Percentiles rank a stretch among this genome's conserved stretches.
These are phyloP conservation scores for Procapra przewalskii DNA, from an alignment of 2,113 vertebrate genomes.

Conservation along the genomic window DNA sequence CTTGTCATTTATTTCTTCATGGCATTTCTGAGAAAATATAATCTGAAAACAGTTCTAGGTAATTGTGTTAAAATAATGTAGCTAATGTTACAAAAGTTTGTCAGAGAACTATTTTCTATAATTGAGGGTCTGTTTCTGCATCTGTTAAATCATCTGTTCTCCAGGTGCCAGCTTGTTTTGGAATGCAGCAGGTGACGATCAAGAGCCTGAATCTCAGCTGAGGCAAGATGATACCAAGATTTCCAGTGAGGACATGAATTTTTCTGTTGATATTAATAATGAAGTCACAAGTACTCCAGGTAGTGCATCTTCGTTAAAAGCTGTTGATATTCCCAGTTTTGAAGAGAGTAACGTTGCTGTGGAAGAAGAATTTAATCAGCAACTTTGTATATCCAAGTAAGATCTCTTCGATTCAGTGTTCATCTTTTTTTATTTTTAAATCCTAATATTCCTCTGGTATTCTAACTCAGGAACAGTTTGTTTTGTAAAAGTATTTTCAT, in stretches of 20 bases:
- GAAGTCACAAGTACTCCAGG: conserved; percentile 76
- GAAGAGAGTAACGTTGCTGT: conserved; percentile 78
- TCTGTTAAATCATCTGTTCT: not conserved
- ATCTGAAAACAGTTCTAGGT: conserved; percentile 2
- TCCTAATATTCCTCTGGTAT: not conserved
- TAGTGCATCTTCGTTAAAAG: conserved; percentile 80
- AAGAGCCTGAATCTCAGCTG: conserved; percentile 46
- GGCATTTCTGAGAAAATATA: conserved; percentile 26
- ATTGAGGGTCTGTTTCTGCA: not conserved
- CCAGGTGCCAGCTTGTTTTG: conserved; percentile 95
- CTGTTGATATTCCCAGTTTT: conserved; percentile 84
- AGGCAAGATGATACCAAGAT: conserved; percentile 81
- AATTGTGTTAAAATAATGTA: not conserved
- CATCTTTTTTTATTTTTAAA: not conserved
- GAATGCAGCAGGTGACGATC: conserved; percentile 76
- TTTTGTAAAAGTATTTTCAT: not conserved
- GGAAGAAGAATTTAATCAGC: conserved; percentile 74
- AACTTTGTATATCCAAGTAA: conserved; percentile 74
- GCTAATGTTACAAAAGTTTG: not conserved
- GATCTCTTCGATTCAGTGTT: conserved; percentile 5
- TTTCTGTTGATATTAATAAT: conserved; percentile 80
- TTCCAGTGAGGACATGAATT: conserved; percentile 80
- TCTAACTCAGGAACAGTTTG: not conserved
- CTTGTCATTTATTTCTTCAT: not conserved
- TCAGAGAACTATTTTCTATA: not conserved